phyloP scores from a whole-genome alignment of 2,113 vertebrate genomes.

The Mirza zaza region DNA sequence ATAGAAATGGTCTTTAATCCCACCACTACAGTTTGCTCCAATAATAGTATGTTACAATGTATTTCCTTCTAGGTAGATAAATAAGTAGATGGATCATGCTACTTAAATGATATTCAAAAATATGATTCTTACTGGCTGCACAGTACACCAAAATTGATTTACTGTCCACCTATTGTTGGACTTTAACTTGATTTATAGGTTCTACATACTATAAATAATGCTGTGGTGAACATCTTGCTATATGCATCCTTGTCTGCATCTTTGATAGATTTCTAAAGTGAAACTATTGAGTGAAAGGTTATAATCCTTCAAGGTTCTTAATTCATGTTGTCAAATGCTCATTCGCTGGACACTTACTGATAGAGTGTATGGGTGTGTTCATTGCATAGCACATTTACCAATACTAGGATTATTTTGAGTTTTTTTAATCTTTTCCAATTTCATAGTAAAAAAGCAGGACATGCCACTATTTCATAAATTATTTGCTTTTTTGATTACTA shows the following conservation, averaged over 20 bases:
- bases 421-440: conserved; percentile 11
- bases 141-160: conserved; percentile 51
- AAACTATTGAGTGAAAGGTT: conserved; percentile 67
- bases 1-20: not conserved
- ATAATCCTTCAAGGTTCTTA: conserved; percentile 65
- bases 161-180: conserved; percentile 26
- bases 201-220: conserved; percentile 61
- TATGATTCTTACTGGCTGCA: conserved; percentile 9
- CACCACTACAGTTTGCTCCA: not conserved
- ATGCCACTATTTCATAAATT: not conserved
- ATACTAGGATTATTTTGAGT: not conserved
- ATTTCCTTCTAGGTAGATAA: conserved; percentile 15
- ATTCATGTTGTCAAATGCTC: conserved; percentile 47
- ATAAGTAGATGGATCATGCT: not conserved
- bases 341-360: not conserved
- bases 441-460: not conserved
- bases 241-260: conserved; percentile 20
- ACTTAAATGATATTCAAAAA: conserved; percentile 49
- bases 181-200: conserved; percentile 50
- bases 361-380: not conserved
- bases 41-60: not conserved
- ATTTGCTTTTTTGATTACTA: conserved; percentile 11
- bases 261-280: conserved; percentile 65
- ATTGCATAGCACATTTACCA: not conserved
- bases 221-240: conserved; percentile 60